Conservation (phyloP, 2,113 vertebrate genomes). For the Solea senegalensis region DNA sequence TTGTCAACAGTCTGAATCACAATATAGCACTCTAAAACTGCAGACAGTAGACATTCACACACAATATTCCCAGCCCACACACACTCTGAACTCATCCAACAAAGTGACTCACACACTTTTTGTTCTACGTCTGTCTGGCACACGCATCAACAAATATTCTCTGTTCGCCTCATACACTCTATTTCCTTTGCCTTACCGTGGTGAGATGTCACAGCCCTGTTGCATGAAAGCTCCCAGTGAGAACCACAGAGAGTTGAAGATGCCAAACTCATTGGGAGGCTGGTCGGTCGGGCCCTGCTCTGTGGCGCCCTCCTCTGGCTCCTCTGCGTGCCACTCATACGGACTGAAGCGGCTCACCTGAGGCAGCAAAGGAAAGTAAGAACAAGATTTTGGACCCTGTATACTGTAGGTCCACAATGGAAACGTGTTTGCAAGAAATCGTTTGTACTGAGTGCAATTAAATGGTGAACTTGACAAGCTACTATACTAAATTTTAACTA, state of each 20-base stretch:
- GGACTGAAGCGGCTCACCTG: conserved; percentile 95
- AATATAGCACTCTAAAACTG: conserved; percentile 22
- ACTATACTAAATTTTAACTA: too few species aligned
- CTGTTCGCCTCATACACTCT: conserved; percentile 17
- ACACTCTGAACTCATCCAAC: conserved; percentile 17
- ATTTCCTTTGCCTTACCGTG: conserved; percentile 84
- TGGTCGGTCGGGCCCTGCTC: conserved; percentile 90
- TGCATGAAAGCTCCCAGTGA: conserved; percentile 99
- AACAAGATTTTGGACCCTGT: background rate
- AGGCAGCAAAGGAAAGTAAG: background rate
- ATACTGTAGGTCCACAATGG: too few species aligned
- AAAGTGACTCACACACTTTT: conserved; percentile 20
- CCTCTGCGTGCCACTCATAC: conserved; percentile 98
- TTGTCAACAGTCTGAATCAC: conserved; percentile 52
- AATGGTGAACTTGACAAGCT: too few species aligned
- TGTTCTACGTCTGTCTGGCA: conserved; percentile 22
- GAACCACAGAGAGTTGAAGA: conserved; percentile 99
- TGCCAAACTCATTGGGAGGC: conserved; percentile 98
- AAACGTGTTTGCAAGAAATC: too few species aligned
- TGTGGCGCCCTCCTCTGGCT: conserved; percentile 93
- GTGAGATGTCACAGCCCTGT: conserved; percentile 99
- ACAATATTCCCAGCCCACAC: conserved; percentile 18
- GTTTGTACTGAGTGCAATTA: too few species aligned
- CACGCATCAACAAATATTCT: conserved; percentile 12
- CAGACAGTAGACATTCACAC: conserved; percentile 30